Percentiles rank a stretch among this genome's conserved stretches.
These are phyloP conservation scores for Poecilia latipinna DNA, from an alignment of 2,113 vertebrate genomes.

Conservation along the genomic window DNA sequence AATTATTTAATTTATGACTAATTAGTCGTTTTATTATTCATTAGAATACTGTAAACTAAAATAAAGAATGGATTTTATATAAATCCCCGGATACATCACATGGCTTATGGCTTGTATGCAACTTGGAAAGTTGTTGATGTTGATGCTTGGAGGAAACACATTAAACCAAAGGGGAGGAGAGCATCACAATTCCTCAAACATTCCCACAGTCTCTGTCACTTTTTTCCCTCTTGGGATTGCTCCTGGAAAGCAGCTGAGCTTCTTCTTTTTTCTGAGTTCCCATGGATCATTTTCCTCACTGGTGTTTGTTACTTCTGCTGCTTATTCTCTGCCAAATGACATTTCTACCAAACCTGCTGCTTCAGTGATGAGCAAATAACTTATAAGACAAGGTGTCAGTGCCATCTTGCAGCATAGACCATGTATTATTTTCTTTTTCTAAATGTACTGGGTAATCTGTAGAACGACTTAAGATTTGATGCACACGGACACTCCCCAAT, in stretches of 20 bases:
- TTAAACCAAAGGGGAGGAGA: slow-evolving; percentile 13
- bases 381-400: not conserved
- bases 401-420: not conserved
- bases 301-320: slow-evolving; percentile 51
- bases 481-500: no score
- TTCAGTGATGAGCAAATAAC: slow-evolving; percentile 20
- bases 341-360: slow-evolving; percentile 31
- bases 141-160: slow-evolving; percentile 25
- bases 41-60: not conserved
- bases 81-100: not conserved
- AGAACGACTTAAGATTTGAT: no score
- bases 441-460: no score
- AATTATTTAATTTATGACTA: not conserved
- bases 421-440: no score
- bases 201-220: slow-evolving; percentile 65
- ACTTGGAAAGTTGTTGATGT: slow-evolving; percentile 17
- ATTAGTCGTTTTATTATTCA: not conserved
- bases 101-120: not conserved
- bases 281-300: slow-evolving; percentile 27
- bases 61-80: not conserved
- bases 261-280: slow-evolving; percentile 32
- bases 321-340: slow-evolving; percentile 43
- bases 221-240: slow-evolving; percentile 40
- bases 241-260: slow-evolving; percentile 29
- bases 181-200: slow-evolving; percentile 35